Conservation (phyloP, 2,113 vertebrate genomes). For the Gopherus flavomarginatus region DNA sequence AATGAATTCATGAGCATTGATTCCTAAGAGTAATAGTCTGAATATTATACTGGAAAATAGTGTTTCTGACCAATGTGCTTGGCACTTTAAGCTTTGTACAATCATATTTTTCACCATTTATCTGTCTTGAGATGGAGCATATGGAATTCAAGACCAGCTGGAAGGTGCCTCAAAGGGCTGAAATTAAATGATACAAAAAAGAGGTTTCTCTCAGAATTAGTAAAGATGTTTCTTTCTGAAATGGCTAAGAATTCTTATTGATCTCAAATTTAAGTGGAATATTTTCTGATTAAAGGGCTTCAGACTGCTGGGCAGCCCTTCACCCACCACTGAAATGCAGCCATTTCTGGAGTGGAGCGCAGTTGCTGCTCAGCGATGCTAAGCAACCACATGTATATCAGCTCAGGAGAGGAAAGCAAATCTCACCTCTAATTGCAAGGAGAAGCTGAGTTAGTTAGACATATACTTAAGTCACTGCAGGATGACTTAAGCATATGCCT, state of each 20-base stretch:
- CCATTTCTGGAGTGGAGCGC: background rate
- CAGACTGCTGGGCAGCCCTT: background rate
- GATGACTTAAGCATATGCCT: too few species aligned
- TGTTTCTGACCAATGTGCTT: background rate
- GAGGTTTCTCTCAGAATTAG: accelerated
- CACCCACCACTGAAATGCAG: background rate
- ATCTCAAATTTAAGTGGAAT: accelerated
- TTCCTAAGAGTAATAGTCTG: background rate
- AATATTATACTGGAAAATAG: background rate
- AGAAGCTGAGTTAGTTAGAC: too few species aligned
- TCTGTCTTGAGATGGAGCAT: accelerated
- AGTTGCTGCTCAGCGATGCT: too few species aligned
- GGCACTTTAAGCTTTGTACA: background rate
- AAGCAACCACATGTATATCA: too few species aligned
- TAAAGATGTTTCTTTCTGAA: too few species aligned
- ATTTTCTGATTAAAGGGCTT: background rate
- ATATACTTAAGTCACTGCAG: background rate
- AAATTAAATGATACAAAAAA: accelerated
- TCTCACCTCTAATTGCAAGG: too few species aligned
- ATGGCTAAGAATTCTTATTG: accelerated
- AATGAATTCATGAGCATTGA: slow-evolving; percentile 20
- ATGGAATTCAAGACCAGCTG: accelerated
- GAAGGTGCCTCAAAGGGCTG: accelerated
- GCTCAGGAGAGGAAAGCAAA: too few species aligned
- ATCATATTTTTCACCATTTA: accelerated